Percentiles rank a stretch among this genome's conserved stretches.
Conservation (phyloP, 2,113 vertebrate species). For the Poicephalus gulielmi region DNA sequence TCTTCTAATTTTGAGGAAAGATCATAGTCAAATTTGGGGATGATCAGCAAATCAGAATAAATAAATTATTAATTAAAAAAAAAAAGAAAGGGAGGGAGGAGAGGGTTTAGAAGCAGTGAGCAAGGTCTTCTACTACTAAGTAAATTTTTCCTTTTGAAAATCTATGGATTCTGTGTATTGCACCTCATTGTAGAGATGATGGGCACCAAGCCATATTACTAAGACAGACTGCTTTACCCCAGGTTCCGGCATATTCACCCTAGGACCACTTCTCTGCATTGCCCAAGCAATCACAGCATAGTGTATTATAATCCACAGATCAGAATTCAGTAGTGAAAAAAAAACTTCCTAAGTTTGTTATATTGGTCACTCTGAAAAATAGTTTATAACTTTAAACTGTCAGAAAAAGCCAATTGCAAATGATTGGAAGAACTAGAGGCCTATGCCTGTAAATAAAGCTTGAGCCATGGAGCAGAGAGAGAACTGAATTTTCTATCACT, state of each 20-base stretch:
- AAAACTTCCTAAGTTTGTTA: not conserved
- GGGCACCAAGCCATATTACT: not conserved
- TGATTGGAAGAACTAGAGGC: not conserved
- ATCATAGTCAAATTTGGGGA: not conserved
- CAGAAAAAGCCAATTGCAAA: not conserved
- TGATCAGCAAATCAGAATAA: not conserved
- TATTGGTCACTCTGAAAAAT: not conserved
- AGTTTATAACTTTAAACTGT: not conserved
- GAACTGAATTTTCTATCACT: not conserved
- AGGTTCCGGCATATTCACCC: not conserved
- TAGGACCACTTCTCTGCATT: not conserved
- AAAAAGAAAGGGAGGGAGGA: not conserved
- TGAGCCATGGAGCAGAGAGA: not conserved
- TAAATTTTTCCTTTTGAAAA: not conserved
- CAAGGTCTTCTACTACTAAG: not conserved
- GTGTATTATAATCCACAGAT: not conserved
- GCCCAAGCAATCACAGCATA: not conserved
- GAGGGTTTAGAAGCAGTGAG: not conserved
- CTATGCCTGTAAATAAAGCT: not conserved
- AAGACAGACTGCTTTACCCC: not conserved
- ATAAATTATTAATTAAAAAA: not conserved
- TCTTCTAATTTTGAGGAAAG: not conserved
- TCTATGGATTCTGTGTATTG: not conserved
- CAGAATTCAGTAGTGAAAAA: not conserved
- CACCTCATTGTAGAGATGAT: not conserved